Evolutionary conservation across 2,113 vertebrate species (phyloP).

Genomic region (Anser brachyrhynchus): DNA sequence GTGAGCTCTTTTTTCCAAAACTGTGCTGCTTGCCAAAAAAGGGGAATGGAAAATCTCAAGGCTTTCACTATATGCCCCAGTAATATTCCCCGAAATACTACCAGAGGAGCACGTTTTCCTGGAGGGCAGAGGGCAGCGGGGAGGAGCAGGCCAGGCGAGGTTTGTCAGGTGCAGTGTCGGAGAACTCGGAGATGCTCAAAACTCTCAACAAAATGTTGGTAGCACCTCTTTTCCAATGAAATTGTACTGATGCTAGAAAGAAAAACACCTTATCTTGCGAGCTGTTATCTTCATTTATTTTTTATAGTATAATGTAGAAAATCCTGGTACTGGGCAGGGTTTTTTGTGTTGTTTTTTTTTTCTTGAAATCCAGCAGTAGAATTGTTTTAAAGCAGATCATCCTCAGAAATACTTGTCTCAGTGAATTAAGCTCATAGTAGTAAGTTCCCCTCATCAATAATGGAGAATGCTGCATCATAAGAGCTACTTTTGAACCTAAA

Average conservation of each 20-base stretch:
- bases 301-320: neutral
- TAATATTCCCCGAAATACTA: neutral
- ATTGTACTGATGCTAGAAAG: neutral
- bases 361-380: neutral
- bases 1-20: neutral
- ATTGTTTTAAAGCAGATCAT: neutral
- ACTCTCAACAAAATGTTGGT: neutral
- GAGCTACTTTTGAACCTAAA: neutral
- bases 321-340: neutral
- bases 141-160: neutral
- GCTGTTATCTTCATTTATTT: neutral
- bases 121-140: neutral
- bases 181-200: neutral
- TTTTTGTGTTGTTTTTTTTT: neutral
- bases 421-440: neutral
- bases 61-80: neutral
- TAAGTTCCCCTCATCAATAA: neutral
- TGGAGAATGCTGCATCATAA: neutral
- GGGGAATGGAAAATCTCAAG: neutral
- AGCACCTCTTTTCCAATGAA: neutral
- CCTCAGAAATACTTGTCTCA: neutral
- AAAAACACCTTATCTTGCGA: neutral
- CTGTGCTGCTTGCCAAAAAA: neutral
- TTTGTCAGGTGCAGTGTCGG: neutral
- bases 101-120: neutral